Evolutionary conservation across 2,113 vertebrate genomes (phyloP), one percentile per base, ranked within the genome.

Genomic region (Lota lota): DNA sequence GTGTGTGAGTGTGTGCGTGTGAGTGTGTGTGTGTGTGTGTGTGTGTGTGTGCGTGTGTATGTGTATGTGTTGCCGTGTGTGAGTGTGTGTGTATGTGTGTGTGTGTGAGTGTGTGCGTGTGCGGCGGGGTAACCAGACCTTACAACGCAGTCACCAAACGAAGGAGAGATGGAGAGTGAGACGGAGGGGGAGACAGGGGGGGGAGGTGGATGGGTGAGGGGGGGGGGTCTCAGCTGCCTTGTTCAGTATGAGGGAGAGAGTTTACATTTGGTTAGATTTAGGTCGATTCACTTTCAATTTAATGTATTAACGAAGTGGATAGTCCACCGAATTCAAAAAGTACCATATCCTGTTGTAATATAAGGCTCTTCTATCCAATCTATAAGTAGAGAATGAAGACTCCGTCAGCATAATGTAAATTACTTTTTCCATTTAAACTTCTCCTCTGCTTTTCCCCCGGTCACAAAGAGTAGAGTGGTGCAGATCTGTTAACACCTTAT

Each of bases 261-360:
- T 66, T 19, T 63, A 64, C 81, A 79, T 88, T 87, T 90, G 88
- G 51, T 86, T 79, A 72, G 5, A 62, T 62, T 24, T 14, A 17
- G 61, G 22, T 62, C 22, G 17, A 62, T 62, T 24, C 61, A 14
- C 22, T 62, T 87, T 81, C 78, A 82, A 90, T 94, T 94, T 92
- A 85, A 94, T 94, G 90, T 36, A 8, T 92, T 93, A 92, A 93
- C 92, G 91, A 92, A 91, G 92, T 91, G 59, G 59, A 36, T 63
- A 3, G 17, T 63, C 22, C 33, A 18, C 61, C 33, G 16, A 22
- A 40, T 63, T 63, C 17, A 40, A 62, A 63, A 61, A 40, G 36
- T 5, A 40, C 6, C n/a, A 36, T 3, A 18, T 63, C 17, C n/a
- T 19, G 28, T 63, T 28, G 61, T 17, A 18, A 28, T 33, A 11